Base-by-base conservation (phyloP, 2,113 vertebrate genomes). In the Rattus rattus region DNA sequence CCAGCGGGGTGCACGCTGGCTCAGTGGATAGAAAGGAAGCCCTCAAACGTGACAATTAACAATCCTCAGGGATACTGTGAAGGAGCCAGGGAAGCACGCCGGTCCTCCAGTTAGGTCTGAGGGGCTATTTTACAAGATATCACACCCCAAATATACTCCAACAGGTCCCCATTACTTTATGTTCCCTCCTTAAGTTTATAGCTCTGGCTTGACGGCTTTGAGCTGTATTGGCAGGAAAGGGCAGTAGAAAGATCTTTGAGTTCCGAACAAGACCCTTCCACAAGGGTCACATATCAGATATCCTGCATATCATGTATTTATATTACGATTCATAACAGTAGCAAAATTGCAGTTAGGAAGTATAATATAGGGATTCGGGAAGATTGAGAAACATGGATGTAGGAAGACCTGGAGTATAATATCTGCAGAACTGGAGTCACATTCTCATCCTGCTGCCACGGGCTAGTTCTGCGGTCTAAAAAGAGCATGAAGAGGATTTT, bases 101-200 rank as follows among this genome's bases (percentile, higher is more conserved):
- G 11, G 10, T 56, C 49, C 79, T 95, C 24, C 63, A 87, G 72
- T 10, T 5, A 39, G 36, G 5, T 33, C 43, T 83, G 7, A 13
- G 5, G 52, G 13, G 8, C 61, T 54, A 24, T 36, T 76, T 65
- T 92, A 36, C 39, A 65, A 92, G 75, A n/a, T 10, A 39, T 33
- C 17, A 22, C 19, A 11, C 19, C 39, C 65, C 70, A 49, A 94
- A 77, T 36, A 20, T 13, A 8, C 30, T 28, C 28, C 9, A 61
- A 1, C n/a, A 19, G 26, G 54, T 1, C 12, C 36, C 72, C 85
- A 88, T 88, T 36, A 49, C 81, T 79, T 86, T 28, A 24, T 22
- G 9, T 24, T 59, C 52, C 0, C 61, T 77, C 54, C 7, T 0
- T 2, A 8, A 33, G 30, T 43, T 59, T 39, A 13, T 0, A 24